Evolutionary conservation across 1,140 invertebrate genomes (phyloP).

Genomic region (Helicoverpa armigera): DNA sequence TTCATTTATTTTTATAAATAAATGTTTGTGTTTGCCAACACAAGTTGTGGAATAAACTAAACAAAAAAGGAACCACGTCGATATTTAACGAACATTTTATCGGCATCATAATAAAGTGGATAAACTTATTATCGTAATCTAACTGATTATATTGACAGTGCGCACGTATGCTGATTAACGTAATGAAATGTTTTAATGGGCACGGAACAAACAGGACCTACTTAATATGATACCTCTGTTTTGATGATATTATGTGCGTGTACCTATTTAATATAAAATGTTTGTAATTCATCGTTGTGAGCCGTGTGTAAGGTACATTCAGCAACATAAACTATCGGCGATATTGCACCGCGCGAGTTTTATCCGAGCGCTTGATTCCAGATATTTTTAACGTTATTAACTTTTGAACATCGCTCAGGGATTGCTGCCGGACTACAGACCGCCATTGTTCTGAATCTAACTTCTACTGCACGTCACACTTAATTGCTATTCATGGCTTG

Average conservation of each 20-base stretch:
- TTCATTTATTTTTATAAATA: too few relatives aligned
- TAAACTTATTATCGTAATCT: not conserved
- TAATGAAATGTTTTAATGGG: not conserved
- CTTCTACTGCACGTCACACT: not conserved
- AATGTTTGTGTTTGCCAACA: too few relatives aligned
- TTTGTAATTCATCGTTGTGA: not conserved
- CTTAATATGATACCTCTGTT: not conserved
- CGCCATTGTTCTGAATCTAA: constrained; percentile 5
- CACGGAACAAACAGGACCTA: not conserved
- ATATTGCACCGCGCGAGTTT: constrained; percentile 24
- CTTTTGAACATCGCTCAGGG: constrained; percentile 14
- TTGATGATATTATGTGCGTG: too few relatives aligned
- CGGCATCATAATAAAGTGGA: too few relatives aligned
- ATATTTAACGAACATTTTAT: too few relatives aligned
- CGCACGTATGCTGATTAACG: not conserved
- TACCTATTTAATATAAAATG: too few relatives aligned
- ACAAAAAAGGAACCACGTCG: too few relatives aligned
- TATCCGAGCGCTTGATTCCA: not conserved
- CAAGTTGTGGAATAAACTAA: too few relatives aligned
- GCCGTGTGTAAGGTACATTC: constrained; percentile 15
- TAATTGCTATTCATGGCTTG: not conserved
- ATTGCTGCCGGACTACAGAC: constrained; percentile 11
- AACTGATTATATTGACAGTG: not conserved
- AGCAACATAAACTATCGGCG: constrained; percentile 27
- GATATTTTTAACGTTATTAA: constrained; percentile 45